Base-by-base conservation (phyloP, 2,888 invertebrate species). In the Campopleginae sp. region DNA sequence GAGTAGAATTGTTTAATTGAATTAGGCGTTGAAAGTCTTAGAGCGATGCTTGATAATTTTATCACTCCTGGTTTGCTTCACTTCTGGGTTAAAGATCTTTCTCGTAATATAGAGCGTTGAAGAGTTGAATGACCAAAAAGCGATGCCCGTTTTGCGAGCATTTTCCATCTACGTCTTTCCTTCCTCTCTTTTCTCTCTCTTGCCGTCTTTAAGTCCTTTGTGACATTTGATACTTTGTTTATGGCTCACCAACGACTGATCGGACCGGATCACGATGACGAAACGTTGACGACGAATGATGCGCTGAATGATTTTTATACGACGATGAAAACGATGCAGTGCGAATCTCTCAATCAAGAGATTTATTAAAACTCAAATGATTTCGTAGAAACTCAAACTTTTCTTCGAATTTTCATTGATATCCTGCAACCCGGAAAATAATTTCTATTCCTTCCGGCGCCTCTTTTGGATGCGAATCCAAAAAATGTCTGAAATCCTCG, bases 71-170 rank as follows among this genome's bases (percentile, higher is more conserved):
- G 46, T 66, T 80, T 23, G 66, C 33, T 66, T 58, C 31, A 23
- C 65, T 19, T 23, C 33, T 14, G 68, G 58, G 51, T 76, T 65
- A 70, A 85, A 79, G 75, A 65, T 75, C 63, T 31, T 51, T 58
- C 66, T 58, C 33, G 66, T 58, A 74, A 10, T 23, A 44, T 44
- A 46, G 77, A 27, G 68, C 42, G 81, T 61, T 74, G 75, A 82
- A 80, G 82, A 80, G 76, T 82, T 82, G 79, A 85, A 82, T 38
- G 85, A 82, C 82, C 85, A 85, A 85, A 80, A 80, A 82, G 80
- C 72, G 66, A 72, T 61, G 71, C 54, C 51, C 58, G 12, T 27
- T 27, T 54, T 51, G 12, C 76, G n/a, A 76, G n/a, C 19, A 77
- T 51, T 54, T 66, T 77, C 51, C n/a, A 42, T 65, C 14, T 44